Evolutionary conservation across 2,888 invertebrate genomes (phyloP), one percentile per base, ranked within the genome.

Genomic region (Thalpophila matura): DNA sequence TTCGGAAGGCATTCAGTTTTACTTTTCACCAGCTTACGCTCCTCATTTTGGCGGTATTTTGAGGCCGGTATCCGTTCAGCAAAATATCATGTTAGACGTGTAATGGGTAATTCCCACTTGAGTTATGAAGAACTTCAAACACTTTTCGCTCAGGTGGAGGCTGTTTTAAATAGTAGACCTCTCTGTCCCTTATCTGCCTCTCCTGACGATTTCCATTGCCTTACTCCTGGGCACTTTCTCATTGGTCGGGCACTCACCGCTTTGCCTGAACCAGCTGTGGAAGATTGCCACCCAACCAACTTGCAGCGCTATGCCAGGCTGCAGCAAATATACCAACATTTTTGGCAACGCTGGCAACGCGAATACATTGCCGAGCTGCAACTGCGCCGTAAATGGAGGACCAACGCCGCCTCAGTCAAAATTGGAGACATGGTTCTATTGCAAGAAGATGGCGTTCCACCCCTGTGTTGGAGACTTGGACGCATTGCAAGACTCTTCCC

Each of bases 181-280:
- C 24, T 35, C 10, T 49, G 24, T 35, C 49, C 24, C 3, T 49
- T 49, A 16, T 35, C 35, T 14, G 0, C 35, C 33, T 35, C 49
- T 35, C 35, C 49, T 35, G 10, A 49, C 7, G 24, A 35, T 24
- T 35, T 49, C 22, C 22, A 16, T 6, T 35, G 16, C 6, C 37
- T 50, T 7, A 37, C 35, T 18, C 26, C 26, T 12, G 49, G 49
- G 49, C 26, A 50, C 3, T 50, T n/a, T n/a, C n/a, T 50, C 35
- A 49, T 49, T 37, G 49, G 26, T 37, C 35, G 49, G 9, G 18
- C 33, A 1, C 18, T 27, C n/a, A n/a, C n/a, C n/a, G n/a, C 20
- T 3, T 20, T 38, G 20, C 37, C 37, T 3, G 20, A 1, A 38
- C 20, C 20, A 10, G 37, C 20, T 20, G 10, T 38, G 37, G 12